Base-by-base conservation (phyloP, 2,113 vertebrate species). In the Platysternon megacephalum region DNA sequence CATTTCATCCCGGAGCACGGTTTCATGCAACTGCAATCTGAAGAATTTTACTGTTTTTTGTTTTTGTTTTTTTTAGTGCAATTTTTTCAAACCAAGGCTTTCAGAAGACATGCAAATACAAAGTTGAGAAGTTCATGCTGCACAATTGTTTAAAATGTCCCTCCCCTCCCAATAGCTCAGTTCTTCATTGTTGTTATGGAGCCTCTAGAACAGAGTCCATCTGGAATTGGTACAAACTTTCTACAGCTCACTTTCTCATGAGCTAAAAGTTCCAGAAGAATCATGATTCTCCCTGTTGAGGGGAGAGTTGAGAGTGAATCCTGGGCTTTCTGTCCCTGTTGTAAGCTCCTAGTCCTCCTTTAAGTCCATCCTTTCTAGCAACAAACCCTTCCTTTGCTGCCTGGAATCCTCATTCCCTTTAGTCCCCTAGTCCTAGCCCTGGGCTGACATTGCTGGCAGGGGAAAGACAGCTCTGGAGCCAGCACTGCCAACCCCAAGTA, bases 101-200 rank as follows among this genome's bases (percentile, higher is more conserved):
- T 93, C 92, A 4, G 84, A 91, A 95, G 93, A 96, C 93, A 94
- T 84, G 85, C 87, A 97, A 96, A 52, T 48, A 94, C 88, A 58
- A 78, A 91, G 78, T 95, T 95, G 90, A 97, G 95, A 92, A 94
- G 29, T 96, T 96, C 85, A 85, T 19, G 68, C 84, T 92, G 72
- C 95, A 90, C 65, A 92, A 17, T 78, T 85, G 49, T 79, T 61
- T 26, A 16, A 19, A 79, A 13, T 32, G 6, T 44, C 44, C 53
- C 24, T 32, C 35, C 21, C 55, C 80, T 56, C 48, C 17, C 26
- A 32, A 83, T n/a, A 80, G 79, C 68, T 32, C 39, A 68, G 19
- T n/a, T 79, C 65, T 72, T 53, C 24, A 55, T 39, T 39, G 6
- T 26, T 26, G 24, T 81, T 56, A 49, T 24, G 74, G 16, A 2